Conservation (phyloP, 2,888 invertebrate species). For the Harpalus rufipes region DNA sequence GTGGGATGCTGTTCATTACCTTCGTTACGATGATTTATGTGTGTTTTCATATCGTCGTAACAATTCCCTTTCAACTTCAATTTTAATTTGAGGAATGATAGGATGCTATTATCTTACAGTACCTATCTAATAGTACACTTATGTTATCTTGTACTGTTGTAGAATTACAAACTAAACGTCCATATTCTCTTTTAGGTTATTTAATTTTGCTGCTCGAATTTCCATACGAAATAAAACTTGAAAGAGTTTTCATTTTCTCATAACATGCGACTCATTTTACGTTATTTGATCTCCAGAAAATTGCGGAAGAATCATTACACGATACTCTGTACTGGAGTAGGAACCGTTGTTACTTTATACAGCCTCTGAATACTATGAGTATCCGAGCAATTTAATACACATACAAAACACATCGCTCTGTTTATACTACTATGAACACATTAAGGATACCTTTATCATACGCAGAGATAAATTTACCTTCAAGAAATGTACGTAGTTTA, state of each 20-base stretch:
- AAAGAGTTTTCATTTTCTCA: conserved; percentile 44
- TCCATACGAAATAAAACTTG: conserved; percentile 42
- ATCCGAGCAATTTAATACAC: not conserved
- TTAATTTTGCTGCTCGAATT: conserved; percentile 31
- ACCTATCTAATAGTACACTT: not conserved
- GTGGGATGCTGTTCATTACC: too few species aligned
- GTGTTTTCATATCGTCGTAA: too few species aligned
- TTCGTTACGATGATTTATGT: too few species aligned
- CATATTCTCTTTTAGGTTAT: not conserved
- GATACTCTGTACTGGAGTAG: not conserved
- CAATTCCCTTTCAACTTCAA: too few species aligned
- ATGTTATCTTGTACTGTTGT: not conserved
- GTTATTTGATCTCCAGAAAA: conserved; percentile 25
- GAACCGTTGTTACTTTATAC: not conserved
- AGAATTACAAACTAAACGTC: conserved; percentile 14
- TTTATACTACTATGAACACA: not conserved
- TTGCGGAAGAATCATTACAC: conserved; percentile 12
- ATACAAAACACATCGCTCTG: not conserved
- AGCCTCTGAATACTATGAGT: not conserved
- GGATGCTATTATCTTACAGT: too few species aligned
- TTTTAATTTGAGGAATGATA: too few species aligned
- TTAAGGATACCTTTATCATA: not conserved
- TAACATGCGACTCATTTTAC: conserved; percentile 12
- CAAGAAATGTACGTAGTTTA: too few species aligned
- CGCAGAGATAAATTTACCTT: too few species aligned